Conservation (phyloP, 2,888 invertebrate genomes). For the Stenurella melanura region DNA sequence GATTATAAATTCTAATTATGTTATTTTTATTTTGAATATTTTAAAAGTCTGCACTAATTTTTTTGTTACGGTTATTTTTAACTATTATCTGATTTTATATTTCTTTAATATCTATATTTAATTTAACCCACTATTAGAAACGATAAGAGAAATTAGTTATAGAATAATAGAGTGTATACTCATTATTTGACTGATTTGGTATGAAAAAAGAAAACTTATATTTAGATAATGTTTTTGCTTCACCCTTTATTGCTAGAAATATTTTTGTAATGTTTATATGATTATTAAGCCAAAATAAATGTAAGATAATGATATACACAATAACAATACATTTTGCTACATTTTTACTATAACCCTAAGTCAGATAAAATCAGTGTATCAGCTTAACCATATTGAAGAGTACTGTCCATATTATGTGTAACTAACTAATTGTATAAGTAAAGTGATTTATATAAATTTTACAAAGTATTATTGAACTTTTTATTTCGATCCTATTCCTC, state of each 20-base stretch:
- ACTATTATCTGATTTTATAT: too few species aligned
- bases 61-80: too few species aligned
- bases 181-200: neutral
- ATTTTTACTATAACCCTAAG: conserved; percentile 26
- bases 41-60: too few species aligned
- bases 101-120: too few species aligned
- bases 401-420: conserved; percentile 38
- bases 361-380: conserved; percentile 31
- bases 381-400: conserved; percentile 28
- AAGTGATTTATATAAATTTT: conserved; percentile 39
- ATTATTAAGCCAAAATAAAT: conserved; percentile 15
- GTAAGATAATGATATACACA: conserved; percentile 15
- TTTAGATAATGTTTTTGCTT: neutral
- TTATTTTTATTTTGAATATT: too few species aligned
- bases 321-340: conserved; percentile 24
- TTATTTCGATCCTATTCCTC: neutral
- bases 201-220: neutral
- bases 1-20: neutral
- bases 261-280: conserved; percentile 26
- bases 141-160: neutral
- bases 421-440: conserved; percentile 26
- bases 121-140: neutral
- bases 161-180: neutral
- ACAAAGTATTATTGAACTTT: neutral
- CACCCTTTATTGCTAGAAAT: conserved; percentile 10